A percentile compares a stretch with the other conserved stretches of the same genome.
phyloP scores from a whole-genome alignment of 2,888 invertebrate species.

The Muschampia plurimacula region DNA sequence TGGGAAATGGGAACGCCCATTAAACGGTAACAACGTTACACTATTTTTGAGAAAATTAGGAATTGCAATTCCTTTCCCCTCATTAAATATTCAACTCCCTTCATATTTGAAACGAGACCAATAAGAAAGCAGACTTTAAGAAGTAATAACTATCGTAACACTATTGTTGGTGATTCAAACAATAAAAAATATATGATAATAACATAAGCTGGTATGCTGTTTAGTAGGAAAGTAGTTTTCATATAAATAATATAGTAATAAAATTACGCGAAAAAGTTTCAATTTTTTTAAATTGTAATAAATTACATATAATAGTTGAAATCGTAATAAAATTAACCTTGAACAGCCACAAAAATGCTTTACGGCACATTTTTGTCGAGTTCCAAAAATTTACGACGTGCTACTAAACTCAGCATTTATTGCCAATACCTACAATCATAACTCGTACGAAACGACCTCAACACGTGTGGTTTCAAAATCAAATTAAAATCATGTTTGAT shows the following conservation, averaged over 20 bases:
- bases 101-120: no score
- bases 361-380: constrained; percentile 43
- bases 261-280: neutral
- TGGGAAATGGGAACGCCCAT: no score
- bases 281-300: neutral
- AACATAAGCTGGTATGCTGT: neutral
- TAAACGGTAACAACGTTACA: no score
- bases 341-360: constrained; percentile 45
- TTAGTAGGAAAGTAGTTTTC: neutral
- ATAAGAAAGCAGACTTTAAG: no score
- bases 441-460: constrained; percentile 75
- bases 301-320: constrained; percentile 1
- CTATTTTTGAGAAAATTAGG: no score
- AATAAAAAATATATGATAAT: neutral
- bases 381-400: constrained; percentile 52
- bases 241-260: neutral
- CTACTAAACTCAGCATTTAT: constrained; percentile 52
- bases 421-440: constrained; percentile 65
- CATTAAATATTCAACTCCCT: no score
- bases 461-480: constrained; percentile 85
- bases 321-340: constrained; percentile 45
- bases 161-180: neutral
- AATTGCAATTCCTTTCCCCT: no score
- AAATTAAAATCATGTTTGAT: constrained; percentile 86
- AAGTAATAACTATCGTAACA: no score